These are phyloP conservation scores for Leptatherina wallacei DNA, from an alignment of 2,797 vertebrate genomes.

Conservation along the genomic window DNA sequence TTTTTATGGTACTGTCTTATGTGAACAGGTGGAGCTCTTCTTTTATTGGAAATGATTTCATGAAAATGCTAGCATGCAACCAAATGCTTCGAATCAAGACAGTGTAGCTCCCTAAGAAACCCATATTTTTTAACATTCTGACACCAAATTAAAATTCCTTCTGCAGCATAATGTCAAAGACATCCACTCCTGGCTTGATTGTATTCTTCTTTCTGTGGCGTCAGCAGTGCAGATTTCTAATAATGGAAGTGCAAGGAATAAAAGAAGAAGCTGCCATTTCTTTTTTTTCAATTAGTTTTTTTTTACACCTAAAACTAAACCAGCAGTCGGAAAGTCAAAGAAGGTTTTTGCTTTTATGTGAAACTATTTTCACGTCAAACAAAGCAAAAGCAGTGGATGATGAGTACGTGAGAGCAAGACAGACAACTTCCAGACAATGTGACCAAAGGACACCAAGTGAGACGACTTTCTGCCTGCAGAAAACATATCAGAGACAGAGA, in stretches of 20 bases:
- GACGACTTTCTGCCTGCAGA: slow-evolving; percentile 1
- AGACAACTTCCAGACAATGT: background rate
- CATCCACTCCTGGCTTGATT: slow-evolving; percentile 12
- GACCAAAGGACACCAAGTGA: background rate
- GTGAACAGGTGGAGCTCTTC: slow-evolving; percentile 39
- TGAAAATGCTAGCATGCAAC: slow-evolving; percentile 39
- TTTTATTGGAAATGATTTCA: slow-evolving; percentile 37
- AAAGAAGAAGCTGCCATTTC: background rate
- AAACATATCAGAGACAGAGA: slow-evolving; percentile 10
- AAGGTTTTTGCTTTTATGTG: background rate
- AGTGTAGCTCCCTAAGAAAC: slow-evolving; percentile 35
- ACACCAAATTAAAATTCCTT: slow-evolving; percentile 40
- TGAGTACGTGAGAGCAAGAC: background rate
- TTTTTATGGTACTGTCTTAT: slow-evolving; percentile 30
- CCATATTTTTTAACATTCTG: slow-evolving; percentile 22
- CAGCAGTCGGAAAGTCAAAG: background rate
- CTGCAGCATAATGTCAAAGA: slow-evolving; percentile 38
- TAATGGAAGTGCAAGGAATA: slow-evolving; percentile 24
- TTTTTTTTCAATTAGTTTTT: background rate
- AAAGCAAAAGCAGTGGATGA: background rate
- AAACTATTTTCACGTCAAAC: background rate
- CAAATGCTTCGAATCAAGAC: slow-evolving; percentile 38
- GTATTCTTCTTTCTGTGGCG: slow-evolving; percentile 8
- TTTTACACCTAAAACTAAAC: background rate
- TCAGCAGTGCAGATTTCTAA: slow-evolving; percentile 16